These are phyloP conservation scores for Aphis gossypii DNA, from an alignment of 1,140 invertebrate genomes.

Conservation along the genomic window DNA sequence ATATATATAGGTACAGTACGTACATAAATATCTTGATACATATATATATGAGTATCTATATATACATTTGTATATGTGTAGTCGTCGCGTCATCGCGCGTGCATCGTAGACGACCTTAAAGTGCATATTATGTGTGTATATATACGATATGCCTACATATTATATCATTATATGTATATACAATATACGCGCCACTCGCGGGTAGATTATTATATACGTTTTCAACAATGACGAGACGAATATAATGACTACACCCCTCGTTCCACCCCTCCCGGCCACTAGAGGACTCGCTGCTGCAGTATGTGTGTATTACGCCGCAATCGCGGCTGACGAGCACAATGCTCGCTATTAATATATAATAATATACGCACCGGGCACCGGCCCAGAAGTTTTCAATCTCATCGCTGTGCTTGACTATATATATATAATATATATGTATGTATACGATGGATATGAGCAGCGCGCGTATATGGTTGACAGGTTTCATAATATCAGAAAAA, in stretches of 20 bases:
- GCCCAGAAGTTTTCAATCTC: conserved; percentile 47
- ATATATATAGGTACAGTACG: background rate
- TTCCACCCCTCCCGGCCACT: background rate
- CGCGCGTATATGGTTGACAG: conserved; percentile 22
- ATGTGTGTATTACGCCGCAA: background rate
- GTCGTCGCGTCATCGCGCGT: conserved; percentile 34
- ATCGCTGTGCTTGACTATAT: conserved; percentile 10
- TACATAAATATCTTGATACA: background rate
- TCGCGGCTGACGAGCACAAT: conserved; percentile 1
- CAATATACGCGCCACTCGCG: background rate
- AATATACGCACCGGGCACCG: background rate
- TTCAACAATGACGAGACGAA: conserved; percentile 52
- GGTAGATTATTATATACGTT: conserved; percentile 38
- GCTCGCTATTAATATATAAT: conserved; percentile 2
- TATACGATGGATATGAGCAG: background rate
- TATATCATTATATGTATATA: background rate
- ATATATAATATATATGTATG: background rate
- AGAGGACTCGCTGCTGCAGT: background rate
- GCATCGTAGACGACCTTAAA: conserved; percentile 33
- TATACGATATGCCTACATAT: background rate
- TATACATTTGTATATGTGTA: background rate
- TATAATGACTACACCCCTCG: conserved; percentile 31
- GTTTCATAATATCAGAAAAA: conserved; percentile 45
- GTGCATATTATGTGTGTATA: background rate
- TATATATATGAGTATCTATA: background rate